A percentile compares a stretch with the other conserved stretches of the same genome.
phyloP scores from a whole-genome alignment of 1,140 invertebrate species.

The Sinonovacula constricta region DNA sequence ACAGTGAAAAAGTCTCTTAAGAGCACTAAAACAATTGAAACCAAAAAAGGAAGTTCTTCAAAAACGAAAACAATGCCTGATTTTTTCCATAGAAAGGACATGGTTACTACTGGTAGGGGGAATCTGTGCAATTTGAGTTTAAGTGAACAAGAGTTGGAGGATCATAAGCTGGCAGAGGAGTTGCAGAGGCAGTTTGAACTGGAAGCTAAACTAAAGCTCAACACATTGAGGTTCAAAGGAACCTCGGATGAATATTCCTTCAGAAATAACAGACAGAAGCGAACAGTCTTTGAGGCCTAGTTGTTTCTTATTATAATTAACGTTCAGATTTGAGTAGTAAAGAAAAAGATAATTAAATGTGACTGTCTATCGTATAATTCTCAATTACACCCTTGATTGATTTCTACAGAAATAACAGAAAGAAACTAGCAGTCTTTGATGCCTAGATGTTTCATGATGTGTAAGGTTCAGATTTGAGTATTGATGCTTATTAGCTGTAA shows the following conservation, averaged over 20 bases:
- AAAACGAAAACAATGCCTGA: constrained; percentile 36
- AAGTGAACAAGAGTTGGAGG: constrained; percentile 29
- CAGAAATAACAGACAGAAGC: constrained; percentile 10
- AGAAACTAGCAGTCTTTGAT: not conserved
- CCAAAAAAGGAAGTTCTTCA: not conserved
- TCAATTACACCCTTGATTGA: too few relatives aligned
- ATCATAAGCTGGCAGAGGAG: constrained; percentile 11
- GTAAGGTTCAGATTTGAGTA: too few relatives aligned
- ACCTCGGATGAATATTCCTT: constrained; percentile 23
- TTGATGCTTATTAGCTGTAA: too few relatives aligned
- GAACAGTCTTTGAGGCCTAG: not conserved
- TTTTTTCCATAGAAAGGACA: constrained; percentile 4
- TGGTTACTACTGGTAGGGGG: not conserved
- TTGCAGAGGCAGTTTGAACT: constrained; percentile 47
- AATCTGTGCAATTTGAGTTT: not conserved
- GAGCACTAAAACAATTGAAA: not conserved
- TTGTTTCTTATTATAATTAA: too few relatives aligned
- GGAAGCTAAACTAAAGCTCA: constrained; percentile 37
- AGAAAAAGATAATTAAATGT: not conserved
- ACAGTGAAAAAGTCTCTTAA: not conserved
- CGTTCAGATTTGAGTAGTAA: constrained; percentile 9
- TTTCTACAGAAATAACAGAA: constrained; percentile 13
- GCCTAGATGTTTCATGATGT: too few relatives aligned
- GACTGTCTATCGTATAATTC: too few relatives aligned
- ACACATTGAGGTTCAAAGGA: constrained; percentile 25